Percentiles rank a stretch among this genome's conserved stretches.
Evolutionary conservation across 2,113 vertebrate genomes (phyloP).

Genomic region (Mesembrinibis cayennensis): DNA sequence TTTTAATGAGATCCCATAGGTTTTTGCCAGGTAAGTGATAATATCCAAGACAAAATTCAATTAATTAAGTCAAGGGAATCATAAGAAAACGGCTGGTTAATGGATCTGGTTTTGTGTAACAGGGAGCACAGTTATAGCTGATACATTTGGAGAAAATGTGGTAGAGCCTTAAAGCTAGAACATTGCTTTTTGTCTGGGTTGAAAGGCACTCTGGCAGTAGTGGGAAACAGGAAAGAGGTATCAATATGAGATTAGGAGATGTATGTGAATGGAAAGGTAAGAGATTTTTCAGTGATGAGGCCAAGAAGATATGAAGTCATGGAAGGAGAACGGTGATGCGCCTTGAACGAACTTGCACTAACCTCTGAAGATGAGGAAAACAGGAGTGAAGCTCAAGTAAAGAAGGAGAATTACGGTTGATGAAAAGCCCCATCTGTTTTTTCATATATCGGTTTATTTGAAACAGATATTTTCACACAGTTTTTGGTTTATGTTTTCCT

Average conservation of each 20-base stretch:
- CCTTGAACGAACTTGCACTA: neutral
- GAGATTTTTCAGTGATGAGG: neutral
- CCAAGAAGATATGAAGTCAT: neutral
- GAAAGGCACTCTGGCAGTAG: neutral
- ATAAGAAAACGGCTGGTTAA: neutral
- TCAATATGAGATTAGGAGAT: neutral
- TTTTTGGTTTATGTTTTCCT: neutral
- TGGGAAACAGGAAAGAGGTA: neutral
- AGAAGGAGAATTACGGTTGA: neutral
- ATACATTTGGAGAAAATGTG: neutral
- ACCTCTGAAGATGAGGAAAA: neutral
- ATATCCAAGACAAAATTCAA: neutral
- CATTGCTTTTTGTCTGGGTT: neutral
- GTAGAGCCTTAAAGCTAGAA: neutral
- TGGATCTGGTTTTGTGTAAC: neutral
- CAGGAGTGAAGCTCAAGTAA: neutral
- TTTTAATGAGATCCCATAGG: conserved; percentile 27
- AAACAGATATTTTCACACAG: neutral
- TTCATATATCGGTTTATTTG: neutral
- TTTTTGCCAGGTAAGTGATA: conserved; percentile 19
- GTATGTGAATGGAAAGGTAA: neutral
- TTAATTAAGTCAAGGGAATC: neutral
- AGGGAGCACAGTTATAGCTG: neutral
- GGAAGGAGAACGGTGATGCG: neutral
- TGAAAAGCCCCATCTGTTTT: neutral